phyloP scores from a whole-genome alignment of 2,113 vertebrate species.

The Neogobius melanostomus region DNA sequence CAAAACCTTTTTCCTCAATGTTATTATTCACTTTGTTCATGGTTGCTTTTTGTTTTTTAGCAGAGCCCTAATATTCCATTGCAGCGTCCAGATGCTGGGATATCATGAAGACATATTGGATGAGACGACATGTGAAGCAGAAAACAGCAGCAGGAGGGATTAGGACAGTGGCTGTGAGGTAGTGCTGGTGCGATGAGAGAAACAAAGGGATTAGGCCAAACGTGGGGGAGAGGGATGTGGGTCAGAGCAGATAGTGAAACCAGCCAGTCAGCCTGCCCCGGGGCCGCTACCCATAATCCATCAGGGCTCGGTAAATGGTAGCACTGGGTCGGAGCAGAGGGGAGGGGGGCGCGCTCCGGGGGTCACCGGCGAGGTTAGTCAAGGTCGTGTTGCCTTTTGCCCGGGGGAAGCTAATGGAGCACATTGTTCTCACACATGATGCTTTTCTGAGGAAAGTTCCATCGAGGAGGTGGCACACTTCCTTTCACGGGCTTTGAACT shows the following conservation, averaged over 20 bases:
- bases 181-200: slow-evolving; percentile 51
- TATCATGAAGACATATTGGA: slow-evolving; percentile 20
- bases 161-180: slow-evolving; percentile 57
- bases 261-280: slow-evolving; percentile 43
- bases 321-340: not conserved
- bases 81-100: slow-evolving; percentile 33
- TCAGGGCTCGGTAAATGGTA: slow-evolving; percentile 17
- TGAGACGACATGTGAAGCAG: slow-evolving; percentile 53
- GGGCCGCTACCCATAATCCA: slow-evolving; percentile 54
- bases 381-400: slow-evolving; percentile 16
- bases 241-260: slow-evolving; percentile 68
- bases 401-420: not conserved
- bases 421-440: slow-evolving; percentile 11
- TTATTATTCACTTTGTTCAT: too few relatives aligned
- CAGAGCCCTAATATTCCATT: not conserved
- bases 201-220: slow-evolving; percentile 70
- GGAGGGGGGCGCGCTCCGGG: slow-evolving; percentile 5
- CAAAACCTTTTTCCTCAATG: too few relatives aligned
- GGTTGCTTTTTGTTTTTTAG: not conserved
- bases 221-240: slow-evolving; percentile 59
- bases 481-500: slow-evolving; percentile 13
- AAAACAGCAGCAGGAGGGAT: slow-evolving; percentile 65
- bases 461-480: not conserved
- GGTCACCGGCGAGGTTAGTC: slow-evolving; percentile 25
- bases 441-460: slow-evolving; percentile 5